Conservation (phyloP, 2,888 invertebrate species). For the Lithophane socia region DNA sequence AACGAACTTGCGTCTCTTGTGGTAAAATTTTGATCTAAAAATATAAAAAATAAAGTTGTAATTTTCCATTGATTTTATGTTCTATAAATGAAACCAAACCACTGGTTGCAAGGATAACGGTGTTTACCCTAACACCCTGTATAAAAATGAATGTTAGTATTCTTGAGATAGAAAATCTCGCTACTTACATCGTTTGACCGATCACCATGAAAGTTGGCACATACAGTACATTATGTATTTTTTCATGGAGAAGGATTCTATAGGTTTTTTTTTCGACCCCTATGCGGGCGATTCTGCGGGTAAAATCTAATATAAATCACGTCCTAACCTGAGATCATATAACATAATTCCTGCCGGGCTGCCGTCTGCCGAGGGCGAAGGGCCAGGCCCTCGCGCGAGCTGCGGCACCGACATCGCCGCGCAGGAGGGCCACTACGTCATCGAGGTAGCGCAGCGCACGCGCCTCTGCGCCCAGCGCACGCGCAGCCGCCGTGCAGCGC, state of each 20-base stretch:
- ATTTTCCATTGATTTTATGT: no score
- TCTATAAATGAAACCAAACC: no score
- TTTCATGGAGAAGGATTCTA: neutral
- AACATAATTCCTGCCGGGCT: conserved; percentile 83
- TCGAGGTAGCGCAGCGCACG: conserved; percentile 88
- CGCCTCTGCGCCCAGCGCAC: conserved; percentile 85
- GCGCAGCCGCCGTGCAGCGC: conserved; percentile 85
- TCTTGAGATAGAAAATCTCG: neutral
- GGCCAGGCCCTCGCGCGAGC: conserved; percentile 82
- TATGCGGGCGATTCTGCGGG: accelerated
- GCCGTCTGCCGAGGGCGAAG: conserved; percentile 81
- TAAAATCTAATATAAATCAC: neutral
- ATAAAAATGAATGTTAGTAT: neutral
- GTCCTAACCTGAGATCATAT: conserved; percentile 76
- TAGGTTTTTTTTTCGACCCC: neutral
- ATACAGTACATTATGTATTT: neutral
- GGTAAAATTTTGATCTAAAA: no score
- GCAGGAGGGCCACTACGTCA: conserved; percentile 89
- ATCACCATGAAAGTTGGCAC: neutral
- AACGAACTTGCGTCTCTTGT: no score
- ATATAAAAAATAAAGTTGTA: no score
- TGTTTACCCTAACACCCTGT: no score
- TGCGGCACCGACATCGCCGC: conserved; percentile 85
- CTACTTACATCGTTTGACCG: neutral
- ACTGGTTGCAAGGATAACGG: no score